Conservation (phyloP, 1,140 invertebrate genomes). For the Nomia melanderi region DNA sequence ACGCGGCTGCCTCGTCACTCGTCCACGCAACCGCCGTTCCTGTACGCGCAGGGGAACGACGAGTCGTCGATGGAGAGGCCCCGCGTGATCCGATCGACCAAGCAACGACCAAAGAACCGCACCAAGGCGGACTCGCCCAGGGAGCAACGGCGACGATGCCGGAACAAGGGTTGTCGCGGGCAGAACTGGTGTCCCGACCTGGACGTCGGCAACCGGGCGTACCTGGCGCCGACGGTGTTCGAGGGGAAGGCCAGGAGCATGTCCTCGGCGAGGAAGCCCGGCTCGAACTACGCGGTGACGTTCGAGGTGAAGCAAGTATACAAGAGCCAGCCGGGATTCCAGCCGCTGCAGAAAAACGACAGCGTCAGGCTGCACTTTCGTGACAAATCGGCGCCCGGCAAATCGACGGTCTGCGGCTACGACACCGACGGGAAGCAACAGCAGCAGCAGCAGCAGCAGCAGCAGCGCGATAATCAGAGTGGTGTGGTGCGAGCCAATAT, state of each 20-base stretch:
- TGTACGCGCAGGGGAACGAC: slow-evolving; percentile 3
- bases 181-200: slow-evolving; percentile 82
- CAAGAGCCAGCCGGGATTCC: slow-evolving; percentile 82
- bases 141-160: slow-evolving; percentile 74
- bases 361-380: slow-evolving; percentile 81
- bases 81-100: slow-evolving; percentile 58
- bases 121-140: slow-evolving; percentile 71
- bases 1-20: slow-evolving; percentile 55
- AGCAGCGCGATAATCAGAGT: slow-evolving; percentile 71
- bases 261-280: slow-evolving; percentile 81
- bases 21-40: slow-evolving; percentile 53
- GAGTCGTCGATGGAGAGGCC: slow-evolving; percentile 56
- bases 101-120: slow-evolving; percentile 71
- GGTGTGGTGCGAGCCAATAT: slow-evolving; percentile 83
- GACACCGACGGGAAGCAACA: slow-evolving; percentile 54
- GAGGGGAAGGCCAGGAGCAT: slow-evolving; percentile 85
- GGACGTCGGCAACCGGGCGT: slow-evolving; percentile 83
- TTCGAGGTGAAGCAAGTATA: slow-evolving; percentile 85
- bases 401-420: slow-evolving; percentile 74
- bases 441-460: slow-evolving; percentile 52
- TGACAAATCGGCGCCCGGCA: slow-evolving; percentile 75
- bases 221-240: slow-evolving; percentile 84
- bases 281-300: slow-evolving; percentile 84
- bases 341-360: slow-evolving; percentile 79
- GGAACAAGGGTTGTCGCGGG: slow-evolving; percentile 70